These are phyloP conservation scores for Florisuga fusca DNA, from an alignment of 2,797 vertebrate genomes.

Conservation along the genomic window DNA sequence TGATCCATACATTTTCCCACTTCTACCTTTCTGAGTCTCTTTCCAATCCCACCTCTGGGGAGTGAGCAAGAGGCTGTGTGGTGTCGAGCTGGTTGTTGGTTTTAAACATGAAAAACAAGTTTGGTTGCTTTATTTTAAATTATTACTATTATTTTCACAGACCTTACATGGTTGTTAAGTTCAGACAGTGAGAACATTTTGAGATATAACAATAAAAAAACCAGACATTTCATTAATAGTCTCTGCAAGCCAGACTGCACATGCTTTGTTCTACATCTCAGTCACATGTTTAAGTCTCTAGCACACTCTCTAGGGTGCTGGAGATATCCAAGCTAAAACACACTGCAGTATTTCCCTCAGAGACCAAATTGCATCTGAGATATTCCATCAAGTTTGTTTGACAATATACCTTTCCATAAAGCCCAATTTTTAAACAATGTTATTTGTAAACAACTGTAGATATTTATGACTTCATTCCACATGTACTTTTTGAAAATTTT, in stretches of 20 bases:
- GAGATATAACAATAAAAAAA: not conserved
- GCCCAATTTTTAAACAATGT: not conserved
- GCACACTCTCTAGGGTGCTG: not conserved
- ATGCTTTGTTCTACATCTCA: not conserved
- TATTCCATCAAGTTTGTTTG: not conserved
- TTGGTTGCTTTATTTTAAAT: not conserved
- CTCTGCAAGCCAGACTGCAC: not conserved
- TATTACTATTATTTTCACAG: not conserved
- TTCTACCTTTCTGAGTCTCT: not conserved
- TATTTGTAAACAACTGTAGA: not conserved
- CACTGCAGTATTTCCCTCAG: not conserved
- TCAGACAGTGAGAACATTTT: not conserved
- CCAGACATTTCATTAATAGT: not conserved
- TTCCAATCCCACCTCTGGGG: accelerated
- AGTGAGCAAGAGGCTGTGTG: not conserved
- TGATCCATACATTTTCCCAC: too few species aligned
- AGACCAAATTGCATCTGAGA: not conserved
- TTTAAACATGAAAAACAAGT: not conserved
- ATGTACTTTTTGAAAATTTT: not conserved
- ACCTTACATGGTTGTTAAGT: not conserved
- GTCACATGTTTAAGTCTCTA: not conserved
- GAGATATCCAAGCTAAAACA: not conserved
- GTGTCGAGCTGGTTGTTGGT: not conserved
- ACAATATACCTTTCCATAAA: not conserved
- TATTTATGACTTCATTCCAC: not conserved